Evolutionary conservation across 2,113 vertebrate species (phyloP), one percentile per base, ranked within the genome.

Genomic region (Dunckerocampus dactyliophorus): DNA sequence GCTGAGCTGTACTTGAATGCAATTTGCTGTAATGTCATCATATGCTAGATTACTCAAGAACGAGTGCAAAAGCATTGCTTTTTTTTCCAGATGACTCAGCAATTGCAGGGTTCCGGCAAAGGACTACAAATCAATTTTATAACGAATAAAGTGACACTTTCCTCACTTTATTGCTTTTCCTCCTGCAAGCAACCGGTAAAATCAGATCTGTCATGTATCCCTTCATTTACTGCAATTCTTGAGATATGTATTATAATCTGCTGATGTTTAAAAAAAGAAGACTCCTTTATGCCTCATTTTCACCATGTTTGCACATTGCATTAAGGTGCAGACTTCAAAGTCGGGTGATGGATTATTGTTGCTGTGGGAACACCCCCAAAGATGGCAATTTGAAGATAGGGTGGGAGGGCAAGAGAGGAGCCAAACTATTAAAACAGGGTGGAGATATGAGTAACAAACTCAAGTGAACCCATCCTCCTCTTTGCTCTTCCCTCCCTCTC

Each of bases 381-480:
- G 77, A 85, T 86, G 79, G 86, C 63, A 62, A 72, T 75, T 79
- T 64, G 76, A 75, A 79, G 75, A 77, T 69, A 70, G 74, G 65
- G 72, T 81, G 76, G 80, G 80, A 43, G 79, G 84, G 71, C 60
- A 81, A 57, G 63, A 59, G 74, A 76, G 49, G 69, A 85, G 74
- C 75, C 72, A 69, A 70, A 80, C 79, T 74, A 54, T 75, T 69
- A 78, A 79, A 65, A 66, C 76, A 75, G 64, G 83, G 68, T 63
- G 58, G 77, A 80, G 82, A 89, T 88, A 83, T 76, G 81, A 86
- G 87, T 80, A 89, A 87, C 81, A 88, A 92, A 92, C 90, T 88
- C 85, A 80, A 89, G 82, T 90, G 87, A 91, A 87, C 90, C 83
- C 82, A 34, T 72, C 74, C 76, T 59, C 68, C 56, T 82, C 80